Base-by-base conservation (phyloP, 2,113 vertebrate genomes). In the Crypturellus undulatus region DNA sequence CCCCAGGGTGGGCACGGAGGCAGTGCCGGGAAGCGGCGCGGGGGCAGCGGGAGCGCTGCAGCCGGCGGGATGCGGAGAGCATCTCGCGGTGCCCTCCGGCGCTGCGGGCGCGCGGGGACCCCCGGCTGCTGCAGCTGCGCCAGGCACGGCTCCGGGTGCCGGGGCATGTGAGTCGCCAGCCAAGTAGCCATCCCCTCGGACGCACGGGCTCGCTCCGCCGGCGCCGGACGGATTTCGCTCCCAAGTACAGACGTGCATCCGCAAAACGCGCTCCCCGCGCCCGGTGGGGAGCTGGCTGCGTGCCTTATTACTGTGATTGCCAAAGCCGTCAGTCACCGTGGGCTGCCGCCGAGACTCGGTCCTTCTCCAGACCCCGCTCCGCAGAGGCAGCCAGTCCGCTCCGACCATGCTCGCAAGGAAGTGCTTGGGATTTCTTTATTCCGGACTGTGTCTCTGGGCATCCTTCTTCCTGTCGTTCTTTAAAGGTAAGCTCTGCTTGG, bases 391-490 rank as follows among this genome's bases (percentile, higher is more conserved):
- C 5, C 52, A 79, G 70, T 25, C 62, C 89, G 25, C 87, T 91
- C 84, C 81, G 59, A 94, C 28, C 64, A 96, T 96, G 94, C 90
- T 96, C 0, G 43, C 32, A 62, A 71, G 69, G 95, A 96, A 89
- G 54, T 87, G 15, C 20, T 84, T 94, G 49, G 70, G 58, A 52
- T 91, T 91, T 94, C 7, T 91, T 89, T 96, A 73, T 92, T 87
- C 81, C 82, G 93, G 70, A 49, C 49, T 96, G 5, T 96, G 30
- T 72, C 75, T 96, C 59, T 94, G 94, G 94, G 70, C 92, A 49
- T 58, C 79, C 43, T 87, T 96, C 22, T 95, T 96, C 87, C 59
- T 94, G 43, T 92, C 94, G 32, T 65, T 92, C 25, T 64, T 96
- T 47, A 82, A 91, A 94, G 96, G 96, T 96, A 95, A 96, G 89